Evolutionary conservation across 2,113 vertebrate genomes (phyloP).

Genomic region (Circaetus gallicus): DNA sequence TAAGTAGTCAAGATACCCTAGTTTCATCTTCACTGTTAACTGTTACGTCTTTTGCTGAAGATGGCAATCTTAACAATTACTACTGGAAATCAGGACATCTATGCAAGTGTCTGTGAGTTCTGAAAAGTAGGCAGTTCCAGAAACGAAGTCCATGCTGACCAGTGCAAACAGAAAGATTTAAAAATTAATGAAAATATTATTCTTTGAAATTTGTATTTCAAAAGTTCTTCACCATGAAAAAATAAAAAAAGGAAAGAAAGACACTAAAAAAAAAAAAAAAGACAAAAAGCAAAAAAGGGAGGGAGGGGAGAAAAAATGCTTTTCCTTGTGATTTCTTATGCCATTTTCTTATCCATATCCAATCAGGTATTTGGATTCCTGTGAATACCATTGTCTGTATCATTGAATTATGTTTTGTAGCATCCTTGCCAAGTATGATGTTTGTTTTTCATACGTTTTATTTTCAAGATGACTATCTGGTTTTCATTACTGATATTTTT

Average conservation of each 20-base stretch:
- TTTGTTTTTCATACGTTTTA: background rate
- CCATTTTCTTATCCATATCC: background rate
- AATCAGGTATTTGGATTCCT: background rate
- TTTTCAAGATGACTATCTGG: conserved; percentile 25
- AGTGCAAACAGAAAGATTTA: background rate
- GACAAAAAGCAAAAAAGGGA: accelerated
- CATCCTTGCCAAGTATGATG: conserved; percentile 8
- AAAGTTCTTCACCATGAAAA: background rate
- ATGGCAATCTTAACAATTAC: background rate
- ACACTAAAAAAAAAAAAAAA: background rate
- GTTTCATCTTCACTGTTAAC: background rate
- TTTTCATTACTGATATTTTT: conserved; percentile 18
- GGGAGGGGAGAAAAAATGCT: accelerated
- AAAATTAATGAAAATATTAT: background rate
- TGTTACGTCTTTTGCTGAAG: background rate
- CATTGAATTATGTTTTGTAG: background rate
- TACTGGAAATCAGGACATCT: background rate
- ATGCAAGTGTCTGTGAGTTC: background rate
- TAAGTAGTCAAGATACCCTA: background rate
- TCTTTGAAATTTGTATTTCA: background rate
- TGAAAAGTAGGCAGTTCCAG: background rate
- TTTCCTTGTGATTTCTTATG: background rate
- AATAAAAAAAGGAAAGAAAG: background rate
- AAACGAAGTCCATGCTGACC: background rate
- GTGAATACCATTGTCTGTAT: background rate